These are phyloP conservation scores for Aratinga solstitialis DNA, from an alignment of 2,797 vertebrate genomes.

Conservation along the genomic window DNA sequence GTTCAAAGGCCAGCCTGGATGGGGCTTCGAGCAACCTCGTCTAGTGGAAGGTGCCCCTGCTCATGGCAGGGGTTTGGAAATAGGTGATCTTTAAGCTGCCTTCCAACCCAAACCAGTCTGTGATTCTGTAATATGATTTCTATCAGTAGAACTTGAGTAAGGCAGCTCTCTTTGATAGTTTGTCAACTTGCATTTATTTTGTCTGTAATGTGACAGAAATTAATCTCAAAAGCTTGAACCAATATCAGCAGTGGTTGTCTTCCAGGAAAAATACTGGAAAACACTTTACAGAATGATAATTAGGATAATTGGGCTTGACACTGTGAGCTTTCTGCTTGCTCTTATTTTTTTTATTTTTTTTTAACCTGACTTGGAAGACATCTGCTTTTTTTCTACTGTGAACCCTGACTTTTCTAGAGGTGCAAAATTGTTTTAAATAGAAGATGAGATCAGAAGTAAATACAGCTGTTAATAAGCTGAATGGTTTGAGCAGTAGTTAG, in stretches of 20 bases:
- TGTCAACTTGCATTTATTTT: not conserved
- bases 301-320: not conserved
- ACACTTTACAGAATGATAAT: not conserved
- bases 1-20: not conserved
- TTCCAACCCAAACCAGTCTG: not conserved
- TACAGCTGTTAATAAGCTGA: not conserved
- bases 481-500: not conserved
- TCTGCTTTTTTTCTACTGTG: not conserved
- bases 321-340: not conserved
- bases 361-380: not conserved
- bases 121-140: not conserved
- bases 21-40: not conserved
- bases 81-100: not conserved
- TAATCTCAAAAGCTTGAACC: not conserved
- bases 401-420: not conserved
- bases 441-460: not conserved
- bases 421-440: not conserved
- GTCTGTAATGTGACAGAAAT: not conserved
- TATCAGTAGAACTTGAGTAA: not conserved
- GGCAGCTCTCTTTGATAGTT: not conserved
- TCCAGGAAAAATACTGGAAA: not conserved
- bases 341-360: not conserved
- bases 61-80: not conserved
- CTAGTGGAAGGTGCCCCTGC: not conserved
- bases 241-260: not conserved